Evolutionary conservation across 2,888 invertebrate genomes (phyloP).

Genomic region (Sphaerophoria taeniata): DNA sequence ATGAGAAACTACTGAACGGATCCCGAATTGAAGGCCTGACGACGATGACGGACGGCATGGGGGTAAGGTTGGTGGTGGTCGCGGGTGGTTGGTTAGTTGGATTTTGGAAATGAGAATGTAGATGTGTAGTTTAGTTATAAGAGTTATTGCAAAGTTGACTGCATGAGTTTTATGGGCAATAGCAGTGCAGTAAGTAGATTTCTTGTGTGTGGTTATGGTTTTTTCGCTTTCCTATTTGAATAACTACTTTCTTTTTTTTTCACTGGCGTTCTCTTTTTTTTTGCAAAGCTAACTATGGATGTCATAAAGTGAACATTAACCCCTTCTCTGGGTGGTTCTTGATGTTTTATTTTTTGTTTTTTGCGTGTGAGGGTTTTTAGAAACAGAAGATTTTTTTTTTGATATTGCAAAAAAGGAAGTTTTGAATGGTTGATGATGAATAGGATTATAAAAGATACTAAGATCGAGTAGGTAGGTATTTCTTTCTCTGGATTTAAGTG

Average conservation of each 20-base stretch:
- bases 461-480: conserved; percentile 50
- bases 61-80: conserved; percentile 11
- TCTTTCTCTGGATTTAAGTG: conserved; percentile 56
- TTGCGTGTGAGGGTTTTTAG: conserved; percentile 32
- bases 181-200: conserved; percentile 61
- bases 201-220: conserved; percentile 44
- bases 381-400: conserved; percentile 42
- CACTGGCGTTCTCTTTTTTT: conserved; percentile 2
- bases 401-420: conserved; percentile 46
- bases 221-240: conserved; percentile 6
- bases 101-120: conserved; percentile 26
- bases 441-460: conserved; percentile 43
- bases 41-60: neutral
- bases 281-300: conserved; percentile 32
- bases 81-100: conserved; percentile 53
- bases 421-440: conserved; percentile 27
- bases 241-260: conserved; percentile 23
- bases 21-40: neutral
- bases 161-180: conserved; percentile 70
- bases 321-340: conserved; percentile 41
- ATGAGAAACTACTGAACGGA: neutral
- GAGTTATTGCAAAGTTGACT: conserved; percentile 73
- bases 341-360: conserved; percentile 29
- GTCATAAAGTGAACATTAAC: conserved; percentile 72
- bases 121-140: conserved; percentile 56